Percentiles rank a stretch among this genome's conserved stretches.
phyloP scores from a whole-genome alignment of 1,140 invertebrate genomes.

The Drosophila gunungcola region DNA sequence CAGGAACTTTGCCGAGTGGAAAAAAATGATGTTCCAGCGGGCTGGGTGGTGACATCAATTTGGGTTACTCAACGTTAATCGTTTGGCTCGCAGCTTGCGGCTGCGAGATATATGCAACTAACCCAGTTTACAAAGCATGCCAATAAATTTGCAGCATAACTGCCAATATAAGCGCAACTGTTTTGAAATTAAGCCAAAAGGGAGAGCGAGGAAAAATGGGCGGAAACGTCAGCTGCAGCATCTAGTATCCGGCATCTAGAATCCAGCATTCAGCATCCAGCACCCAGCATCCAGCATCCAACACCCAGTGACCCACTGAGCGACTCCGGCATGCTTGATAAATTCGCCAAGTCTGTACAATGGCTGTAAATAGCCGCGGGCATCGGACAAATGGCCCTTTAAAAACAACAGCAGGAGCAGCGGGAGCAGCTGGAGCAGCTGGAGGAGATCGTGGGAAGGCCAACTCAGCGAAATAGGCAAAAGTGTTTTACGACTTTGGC shows the following conservation, averaged over 20 bases:
- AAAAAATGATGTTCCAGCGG: slow-evolving; percentile 43
- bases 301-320: slow-evolving; percentile 50
- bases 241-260: slow-evolving; percentile 17
- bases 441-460: slow-evolving; percentile 8
- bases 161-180: slow-evolving; percentile 61
- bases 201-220: not conserved
- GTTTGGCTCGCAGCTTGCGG: slow-evolving; percentile 48
- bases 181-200: slow-evolving; percentile 61
- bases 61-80: slow-evolving; percentile 55
- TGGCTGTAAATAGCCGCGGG: slow-evolving; percentile 61
- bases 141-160: slow-evolving; percentile 57
- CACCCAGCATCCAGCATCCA: not conserved
- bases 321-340: slow-evolving; percentile 54
- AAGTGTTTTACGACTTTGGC: slow-evolving; percentile 53
- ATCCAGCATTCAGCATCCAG: not conserved
- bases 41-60: slow-evolving; percentile 36
- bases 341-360: slow-evolving; percentile 60
- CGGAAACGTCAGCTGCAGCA: slow-evolving; percentile 50
- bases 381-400: slow-evolving; percentile 56
- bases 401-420: slow-evolving; percentile 45
- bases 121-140: slow-evolving; percentile 54
- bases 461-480: slow-evolving; percentile 59
- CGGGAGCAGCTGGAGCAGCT: not conserved
- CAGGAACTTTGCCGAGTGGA: slow-evolving; percentile 34
- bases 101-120: slow-evolving; percentile 46